These are phyloP conservation scores for Zophobas morio DNA, from an alignment of 1,140 invertebrate species.

Conservation along the genomic window DNA sequence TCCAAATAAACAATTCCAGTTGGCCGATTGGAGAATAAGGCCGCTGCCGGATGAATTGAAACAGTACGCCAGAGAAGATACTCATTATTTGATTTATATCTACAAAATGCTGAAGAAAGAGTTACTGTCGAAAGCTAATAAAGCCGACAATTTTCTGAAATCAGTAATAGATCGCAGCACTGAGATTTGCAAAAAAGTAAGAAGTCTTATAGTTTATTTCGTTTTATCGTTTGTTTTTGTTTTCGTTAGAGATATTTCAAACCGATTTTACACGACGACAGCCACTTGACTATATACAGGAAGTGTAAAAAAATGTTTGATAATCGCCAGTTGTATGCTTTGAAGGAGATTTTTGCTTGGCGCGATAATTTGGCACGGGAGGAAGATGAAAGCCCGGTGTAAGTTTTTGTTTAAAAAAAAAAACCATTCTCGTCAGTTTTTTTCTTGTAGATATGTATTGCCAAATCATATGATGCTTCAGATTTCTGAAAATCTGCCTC, in stretches of 20 bases:
- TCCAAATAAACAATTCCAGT: conserved; percentile 92
- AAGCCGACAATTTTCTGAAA: conserved; percentile 78
- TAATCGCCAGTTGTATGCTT: conserved; percentile 86
- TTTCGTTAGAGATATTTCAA: conserved; percentile 83
- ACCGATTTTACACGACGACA: conserved; percentile 80
- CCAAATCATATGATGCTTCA: conserved; percentile 97
- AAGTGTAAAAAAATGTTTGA: conserved; percentile 89
- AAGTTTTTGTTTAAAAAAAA: conserved; percentile 61
- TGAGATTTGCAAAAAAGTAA: conserved; percentile 78
- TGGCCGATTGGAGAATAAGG: conserved; percentile 97
- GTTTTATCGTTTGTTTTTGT: conserved; percentile 59
- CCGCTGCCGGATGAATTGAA: conserved; percentile 89
- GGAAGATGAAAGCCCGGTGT: conserved; percentile 92
- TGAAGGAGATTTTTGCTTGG: conserved; percentile 90
- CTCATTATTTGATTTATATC: conserved; percentile 95
- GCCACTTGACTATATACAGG: conserved; percentile 82
- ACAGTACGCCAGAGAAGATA: conserved; percentile 94
- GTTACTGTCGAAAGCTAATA: conserved; percentile 80
- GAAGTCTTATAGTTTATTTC: conserved; percentile 14
- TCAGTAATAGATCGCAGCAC: conserved; percentile 81
- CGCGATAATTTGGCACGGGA: conserved; percentile 86
- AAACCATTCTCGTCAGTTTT: conserved; percentile 20
- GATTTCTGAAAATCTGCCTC: conserved; percentile 91
- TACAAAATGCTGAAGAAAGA: conserved; percentile 88
- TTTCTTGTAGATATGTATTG: conserved; percentile 83